A percentile compares a stretch with the other conserved stretches of the same genome.
Conservation (phyloP, 2,888 invertebrate genomes). For the Troglohyphantes excavatus region DNA sequence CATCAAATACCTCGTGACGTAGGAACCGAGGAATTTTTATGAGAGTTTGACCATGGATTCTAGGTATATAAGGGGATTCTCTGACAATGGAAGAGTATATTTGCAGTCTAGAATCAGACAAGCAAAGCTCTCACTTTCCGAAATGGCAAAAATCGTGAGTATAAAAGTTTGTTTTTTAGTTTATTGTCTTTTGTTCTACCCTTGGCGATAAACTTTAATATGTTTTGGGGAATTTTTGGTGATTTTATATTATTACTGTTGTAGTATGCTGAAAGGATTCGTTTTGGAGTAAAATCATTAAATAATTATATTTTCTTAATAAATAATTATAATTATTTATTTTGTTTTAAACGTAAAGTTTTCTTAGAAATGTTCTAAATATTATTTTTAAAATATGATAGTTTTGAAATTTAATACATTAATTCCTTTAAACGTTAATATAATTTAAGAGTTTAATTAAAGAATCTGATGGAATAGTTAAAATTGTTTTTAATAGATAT, state of each 20-base stretch:
- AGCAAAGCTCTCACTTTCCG: constrained; percentile 14
- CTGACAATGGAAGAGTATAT: background rate
- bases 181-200: background rate
- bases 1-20: constrained; percentile 23
- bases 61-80: constrained; percentile 32
- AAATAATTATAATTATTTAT: too few relatives aligned
- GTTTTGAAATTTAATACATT: background rate
- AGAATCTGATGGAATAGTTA: too few relatives aligned
- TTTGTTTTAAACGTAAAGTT: too few relatives aligned
- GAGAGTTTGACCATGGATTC: constrained; percentile 48
- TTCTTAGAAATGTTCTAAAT: too few relatives aligned
- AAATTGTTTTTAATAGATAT: too few relatives aligned
- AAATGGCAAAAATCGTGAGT: constrained; percentile 70
- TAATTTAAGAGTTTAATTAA: too few relatives aligned
- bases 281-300: too few relatives aligned
- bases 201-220: too few relatives aligned
- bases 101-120: constrained; percentile 20
- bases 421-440: background rate
- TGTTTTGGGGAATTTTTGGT: too few relatives aligned
- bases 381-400: background rate
- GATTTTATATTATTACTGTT: too few relatives aligned
- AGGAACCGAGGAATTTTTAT: background rate
- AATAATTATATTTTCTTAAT: too few relatives aligned
- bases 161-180: background rate
- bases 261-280: too few relatives aligned